Evolutionary conservation across 2,888 invertebrate genomes (phyloP).

Genomic region (Platycheirus rosarum): DNA sequence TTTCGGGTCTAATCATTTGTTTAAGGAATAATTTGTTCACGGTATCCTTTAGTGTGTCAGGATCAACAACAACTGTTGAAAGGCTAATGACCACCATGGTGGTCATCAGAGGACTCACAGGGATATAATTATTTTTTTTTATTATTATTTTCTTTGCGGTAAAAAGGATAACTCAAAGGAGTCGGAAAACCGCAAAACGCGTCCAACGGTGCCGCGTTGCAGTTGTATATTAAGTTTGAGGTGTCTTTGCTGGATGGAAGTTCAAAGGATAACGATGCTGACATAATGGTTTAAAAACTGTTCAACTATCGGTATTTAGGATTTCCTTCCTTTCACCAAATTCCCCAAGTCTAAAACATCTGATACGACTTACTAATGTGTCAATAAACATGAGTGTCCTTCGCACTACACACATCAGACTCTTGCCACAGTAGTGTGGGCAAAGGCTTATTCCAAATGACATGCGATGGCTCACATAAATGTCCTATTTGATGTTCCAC

Average conservation of each 20-base stretch:
- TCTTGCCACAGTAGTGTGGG: background rate
- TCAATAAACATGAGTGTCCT: conserved; percentile 10
- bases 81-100: conserved; percentile 67
- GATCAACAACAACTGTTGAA: conserved; percentile 69
- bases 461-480: conserved; percentile 37
- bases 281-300: no score
- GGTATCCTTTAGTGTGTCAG: conserved; percentile 49
- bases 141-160: conserved; percentile 14
- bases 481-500: conserved; percentile 39
- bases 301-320: conserved; percentile 18
- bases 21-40: conserved; percentile 64
- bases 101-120: conserved; percentile 44
- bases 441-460: conserved; percentile 28
- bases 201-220: conserved; percentile 39
- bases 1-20: conserved; percentile 49
- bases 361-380: conserved; percentile 71
- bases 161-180: conserved; percentile 51
- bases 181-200: conserved; percentile 51
- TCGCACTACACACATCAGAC: background rate
- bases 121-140: conserved; percentile 58
- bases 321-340: conserved; percentile 9
- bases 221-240: conserved; percentile 43
- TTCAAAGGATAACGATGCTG: no score
- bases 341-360: conserved; percentile 61
- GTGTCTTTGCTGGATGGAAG: no score